Evolutionary conservation across 2,113 vertebrate genomes (phyloP).

Genomic region (Pyrgilauda ruficollis): DNA sequence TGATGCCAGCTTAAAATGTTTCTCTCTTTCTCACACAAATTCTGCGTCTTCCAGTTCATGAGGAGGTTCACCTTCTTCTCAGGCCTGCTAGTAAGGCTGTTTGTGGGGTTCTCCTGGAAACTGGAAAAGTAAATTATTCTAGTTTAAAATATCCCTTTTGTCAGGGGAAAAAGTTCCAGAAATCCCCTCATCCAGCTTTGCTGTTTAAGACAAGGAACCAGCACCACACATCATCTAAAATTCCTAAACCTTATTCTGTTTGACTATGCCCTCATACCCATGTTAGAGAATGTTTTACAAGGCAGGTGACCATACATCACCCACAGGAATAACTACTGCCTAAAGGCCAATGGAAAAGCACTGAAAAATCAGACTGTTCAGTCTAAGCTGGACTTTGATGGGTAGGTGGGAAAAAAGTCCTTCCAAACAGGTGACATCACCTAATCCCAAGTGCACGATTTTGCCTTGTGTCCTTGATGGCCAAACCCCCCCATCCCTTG

Average conservation of each 20-base stretch:
- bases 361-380: not conserved
- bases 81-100: not conserved
- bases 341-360: not conserved
- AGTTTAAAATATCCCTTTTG: not conserved
- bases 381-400: not conserved
- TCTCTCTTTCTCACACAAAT: not conserved
- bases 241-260: not conserved
- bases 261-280: not conserved
- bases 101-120: not conserved
- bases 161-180: not conserved
- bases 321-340: not conserved
- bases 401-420: not conserved
- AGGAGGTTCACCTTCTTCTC: not conserved
- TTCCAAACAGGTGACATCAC: not conserved
- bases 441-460: not conserved
- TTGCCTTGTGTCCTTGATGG: not conserved
- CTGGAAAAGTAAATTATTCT: not conserved
- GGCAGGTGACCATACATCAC: not conserved
- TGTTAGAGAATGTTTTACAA: not conserved
- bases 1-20: not conserved
- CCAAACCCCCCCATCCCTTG: not conserved
- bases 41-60: not conserved
- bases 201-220: not conserved
- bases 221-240: not conserved
- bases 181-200: not conserved